Evolutionary conservation across 2,888 invertebrate genomes (phyloP).

Genomic region (Himalopsyche japonica): DNA sequence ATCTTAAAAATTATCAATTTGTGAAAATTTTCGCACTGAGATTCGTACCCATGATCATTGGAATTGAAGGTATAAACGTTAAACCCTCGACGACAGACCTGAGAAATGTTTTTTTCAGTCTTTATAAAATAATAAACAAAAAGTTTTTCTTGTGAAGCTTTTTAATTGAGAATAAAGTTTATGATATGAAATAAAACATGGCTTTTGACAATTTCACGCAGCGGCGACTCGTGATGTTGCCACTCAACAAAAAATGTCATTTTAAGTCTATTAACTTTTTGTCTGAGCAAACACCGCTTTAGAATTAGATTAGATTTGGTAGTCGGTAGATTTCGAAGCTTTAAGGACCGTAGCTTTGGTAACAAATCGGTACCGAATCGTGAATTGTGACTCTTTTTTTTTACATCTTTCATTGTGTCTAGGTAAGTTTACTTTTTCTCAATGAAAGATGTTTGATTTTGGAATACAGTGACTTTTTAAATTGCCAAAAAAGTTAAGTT

Average conservation of each 20-base stretch:
- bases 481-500: background rate
- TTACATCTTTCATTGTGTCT: background rate
- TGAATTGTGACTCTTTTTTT: background rate
- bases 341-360: background rate
- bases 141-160: too few species aligned
- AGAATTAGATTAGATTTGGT: background rate
- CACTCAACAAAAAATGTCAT: background rate
- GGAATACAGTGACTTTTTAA: background rate
- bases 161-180: too few species aligned
- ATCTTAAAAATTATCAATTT: too few species aligned
- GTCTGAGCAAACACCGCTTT: background rate
- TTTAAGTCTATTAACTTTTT: background rate
- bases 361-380: background rate
- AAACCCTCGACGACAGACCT: too few species aligned
- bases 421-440: background rate
- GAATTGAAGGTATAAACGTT: too few species aligned
- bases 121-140: too few species aligned
- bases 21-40: too few species aligned
- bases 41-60: too few species aligned
- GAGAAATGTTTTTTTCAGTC: too few species aligned
- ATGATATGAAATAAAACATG: background rate
- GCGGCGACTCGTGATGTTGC: background rate
- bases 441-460: background rate
- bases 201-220: background rate
- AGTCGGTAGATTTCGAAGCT: background rate